Conservation (phyloP, 2,113 vertebrate genomes). For the zebrafish (Danio rerio) region DNA sequence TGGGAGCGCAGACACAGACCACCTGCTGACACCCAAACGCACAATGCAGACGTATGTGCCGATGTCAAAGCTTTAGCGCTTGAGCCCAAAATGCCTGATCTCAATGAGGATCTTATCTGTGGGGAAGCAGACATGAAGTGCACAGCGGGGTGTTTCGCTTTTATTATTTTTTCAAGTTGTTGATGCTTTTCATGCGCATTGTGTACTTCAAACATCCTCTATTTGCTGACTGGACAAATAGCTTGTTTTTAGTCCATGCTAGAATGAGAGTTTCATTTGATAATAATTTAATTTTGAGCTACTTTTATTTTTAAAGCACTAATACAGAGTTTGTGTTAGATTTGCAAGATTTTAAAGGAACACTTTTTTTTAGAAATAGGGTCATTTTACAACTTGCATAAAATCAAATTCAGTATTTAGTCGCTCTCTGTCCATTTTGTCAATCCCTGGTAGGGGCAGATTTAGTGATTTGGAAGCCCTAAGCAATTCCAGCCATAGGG, state of each 20-base stretch:
- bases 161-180: constrained; percentile 54
- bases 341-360: neutral
- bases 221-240: constrained; percentile 26
- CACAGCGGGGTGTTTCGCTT: constrained; percentile 47
- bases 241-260: constrained; percentile 33
- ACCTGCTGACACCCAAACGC: constrained; percentile 3
- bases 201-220: constrained; percentile 40
- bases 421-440: too few relatives aligned
- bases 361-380: too few relatives aligned
- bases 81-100: neutral
- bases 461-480: too few relatives aligned
- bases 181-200: constrained; percentile 50
- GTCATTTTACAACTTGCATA: too few relatives aligned
- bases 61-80: constrained; percentile 26
- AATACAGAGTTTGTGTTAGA: constrained; percentile 3
- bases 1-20: neutral
- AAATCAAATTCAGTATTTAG: too few relatives aligned
- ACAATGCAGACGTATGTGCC: neutral
- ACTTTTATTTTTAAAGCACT: neutral
- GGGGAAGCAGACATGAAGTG: constrained; percentile 53
- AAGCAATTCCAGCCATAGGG: too few relatives aligned
- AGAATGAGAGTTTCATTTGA: constrained; percentile 5
- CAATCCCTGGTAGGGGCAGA: too few relatives aligned
- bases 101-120: constrained; percentile 49
- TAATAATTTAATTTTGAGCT: neutral